Conservation (phyloP, 2,797 vertebrate genomes). For the Rhynchotus rufescens region DNA sequence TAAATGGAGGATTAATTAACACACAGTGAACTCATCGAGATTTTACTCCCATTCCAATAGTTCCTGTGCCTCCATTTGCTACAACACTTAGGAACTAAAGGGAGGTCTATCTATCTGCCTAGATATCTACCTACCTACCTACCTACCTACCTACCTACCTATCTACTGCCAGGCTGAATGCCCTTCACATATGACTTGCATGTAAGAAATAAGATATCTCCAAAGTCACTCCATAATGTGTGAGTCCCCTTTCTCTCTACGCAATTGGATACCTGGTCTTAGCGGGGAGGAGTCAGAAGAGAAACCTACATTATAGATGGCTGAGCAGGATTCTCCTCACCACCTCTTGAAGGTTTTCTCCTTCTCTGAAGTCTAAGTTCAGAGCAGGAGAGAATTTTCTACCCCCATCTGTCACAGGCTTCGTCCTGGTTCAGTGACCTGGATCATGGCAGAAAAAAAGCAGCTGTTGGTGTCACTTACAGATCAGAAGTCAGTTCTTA, state of each 20-base stretch:
- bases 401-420: accelerated
- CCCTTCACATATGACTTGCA: neutral
- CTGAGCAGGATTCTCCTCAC: neutral
- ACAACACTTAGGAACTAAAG: neutral
- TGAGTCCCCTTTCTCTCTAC: neutral
- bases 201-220: neutral
- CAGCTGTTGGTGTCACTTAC: neutral
- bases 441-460: neutral
- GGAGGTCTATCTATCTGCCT: neutral
- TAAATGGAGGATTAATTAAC: neutral
- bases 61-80: neutral
- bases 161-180: neutral
- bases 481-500: neutral
- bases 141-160: no score
- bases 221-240: neutral
- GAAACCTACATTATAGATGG: accelerated
- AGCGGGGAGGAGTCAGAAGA: neutral
- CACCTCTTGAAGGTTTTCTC: neutral
- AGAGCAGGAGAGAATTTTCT: neutral
- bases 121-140: neutral
- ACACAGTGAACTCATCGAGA: neutral
- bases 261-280: neutral
- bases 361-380: neutral
- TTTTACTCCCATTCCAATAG: neutral
- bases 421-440: neutral